Evolutionary conservation across 2,113 vertebrate genomes (phyloP).

Genomic region (Tauraco erythrolophus): DNA sequence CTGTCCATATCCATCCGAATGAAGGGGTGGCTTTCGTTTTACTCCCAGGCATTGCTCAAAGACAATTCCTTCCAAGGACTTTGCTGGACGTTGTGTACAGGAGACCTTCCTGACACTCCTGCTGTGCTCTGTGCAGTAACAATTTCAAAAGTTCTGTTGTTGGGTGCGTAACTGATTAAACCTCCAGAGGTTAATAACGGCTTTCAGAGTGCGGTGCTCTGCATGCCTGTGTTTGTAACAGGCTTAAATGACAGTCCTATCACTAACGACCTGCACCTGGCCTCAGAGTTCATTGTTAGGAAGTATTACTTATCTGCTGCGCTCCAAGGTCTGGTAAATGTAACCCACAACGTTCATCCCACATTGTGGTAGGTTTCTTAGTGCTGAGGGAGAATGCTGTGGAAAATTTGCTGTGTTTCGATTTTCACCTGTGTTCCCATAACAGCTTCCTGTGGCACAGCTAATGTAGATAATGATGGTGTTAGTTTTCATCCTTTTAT

Average conservation of each 20-base stretch:
- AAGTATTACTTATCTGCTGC: neutral
- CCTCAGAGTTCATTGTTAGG: neutral
- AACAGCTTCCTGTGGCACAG: neutral
- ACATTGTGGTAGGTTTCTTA: neutral
- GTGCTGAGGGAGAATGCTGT: neutral
- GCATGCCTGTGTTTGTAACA: neutral
- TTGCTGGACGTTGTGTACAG: neutral
- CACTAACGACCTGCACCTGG: neutral
- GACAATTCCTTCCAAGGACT: neutral
- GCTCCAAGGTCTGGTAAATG: neutral
- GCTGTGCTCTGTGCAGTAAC: neutral
- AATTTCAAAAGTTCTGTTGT: neutral
- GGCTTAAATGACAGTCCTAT: slow-evolving; percentile 20
- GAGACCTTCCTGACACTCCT: neutral
- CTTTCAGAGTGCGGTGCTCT: neutral
- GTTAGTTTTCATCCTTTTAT: neutral
- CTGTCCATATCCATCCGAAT: neutral
- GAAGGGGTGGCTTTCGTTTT: neutral
- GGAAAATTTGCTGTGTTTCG: neutral
- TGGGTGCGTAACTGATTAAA: slow-evolving; percentile 1
- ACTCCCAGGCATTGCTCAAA: neutral
- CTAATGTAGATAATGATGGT: neutral
- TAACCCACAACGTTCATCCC: neutral
- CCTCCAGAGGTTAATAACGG: neutral
- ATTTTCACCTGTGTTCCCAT: neutral